Percentiles rank a stretch among this genome's conserved stretches.
These are phyloP conservation scores for Dicerorhinus sumatrensis DNA, from an alignment of 2,113 vertebrate species.

Conservation along the genomic window DNA sequence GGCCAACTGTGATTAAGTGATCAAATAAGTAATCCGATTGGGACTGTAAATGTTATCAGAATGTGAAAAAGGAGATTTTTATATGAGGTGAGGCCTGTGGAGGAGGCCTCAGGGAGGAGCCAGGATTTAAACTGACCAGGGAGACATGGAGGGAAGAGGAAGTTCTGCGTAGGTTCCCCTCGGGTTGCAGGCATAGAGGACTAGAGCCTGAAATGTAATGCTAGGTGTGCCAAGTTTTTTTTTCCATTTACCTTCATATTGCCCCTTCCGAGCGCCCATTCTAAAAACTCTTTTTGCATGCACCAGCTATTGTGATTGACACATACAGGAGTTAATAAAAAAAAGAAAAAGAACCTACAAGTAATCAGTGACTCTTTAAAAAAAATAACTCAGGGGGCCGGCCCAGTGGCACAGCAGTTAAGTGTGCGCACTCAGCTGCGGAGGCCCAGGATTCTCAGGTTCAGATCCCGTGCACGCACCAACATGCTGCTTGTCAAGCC, in stretches of 20 bases:
- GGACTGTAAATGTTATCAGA: not conserved
- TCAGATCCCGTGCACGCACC: too few species aligned
- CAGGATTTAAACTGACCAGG: not conserved
- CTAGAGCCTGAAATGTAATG: not conserved
- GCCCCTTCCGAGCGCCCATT: not conserved
- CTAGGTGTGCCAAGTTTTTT: not conserved
- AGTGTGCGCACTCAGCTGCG: too few species aligned
- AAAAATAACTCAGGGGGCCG: not conserved
- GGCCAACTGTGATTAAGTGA: not conserved
- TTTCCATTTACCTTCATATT: not conserved
- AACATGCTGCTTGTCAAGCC: too few species aligned
- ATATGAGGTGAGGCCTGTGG: not conserved
- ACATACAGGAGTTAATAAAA: not conserved
- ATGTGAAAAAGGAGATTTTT: not conserved
- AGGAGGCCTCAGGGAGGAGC: not conserved
- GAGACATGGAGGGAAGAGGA: not conserved
- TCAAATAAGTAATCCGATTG: not conserved
- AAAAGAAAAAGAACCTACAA: constrained; percentile 19
- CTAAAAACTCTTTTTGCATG: not conserved
- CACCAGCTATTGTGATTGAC: not conserved
- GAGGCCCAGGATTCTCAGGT: too few species aligned
- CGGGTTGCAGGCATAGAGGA: not conserved
- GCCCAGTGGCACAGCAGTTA: too few species aligned
- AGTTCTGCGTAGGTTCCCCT: not conserved
- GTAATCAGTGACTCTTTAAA: constrained; percentile 1